Conservation (phyloP, 2,888 invertebrate species). For the Anorthoa munda region DNA sequence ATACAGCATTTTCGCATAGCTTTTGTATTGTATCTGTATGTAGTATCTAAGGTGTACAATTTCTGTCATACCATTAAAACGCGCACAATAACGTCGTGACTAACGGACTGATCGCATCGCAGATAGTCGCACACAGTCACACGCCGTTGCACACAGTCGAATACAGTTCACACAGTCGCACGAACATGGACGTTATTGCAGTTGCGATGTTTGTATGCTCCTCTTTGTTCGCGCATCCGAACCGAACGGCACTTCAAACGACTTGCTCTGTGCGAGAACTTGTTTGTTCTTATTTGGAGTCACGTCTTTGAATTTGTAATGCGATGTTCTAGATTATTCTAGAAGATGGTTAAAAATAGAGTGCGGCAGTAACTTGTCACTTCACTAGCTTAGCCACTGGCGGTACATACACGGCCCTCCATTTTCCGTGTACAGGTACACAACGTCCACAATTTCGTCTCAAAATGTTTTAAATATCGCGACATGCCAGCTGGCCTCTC, state of each 20-base stretch:
- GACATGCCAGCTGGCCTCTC: background rate
- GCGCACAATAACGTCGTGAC: slow-evolving; percentile 9
- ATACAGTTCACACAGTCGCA: background rate
- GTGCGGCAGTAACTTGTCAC: background rate
- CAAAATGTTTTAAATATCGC: slow-evolving; percentile 43
- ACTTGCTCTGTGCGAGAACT: slow-evolving; percentile 13
- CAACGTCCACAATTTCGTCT: slow-evolving; percentile 10
- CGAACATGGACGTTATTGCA: slow-evolving; percentile 12
- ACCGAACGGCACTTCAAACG: slow-evolving; percentile 26
- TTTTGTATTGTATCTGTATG: background rate
- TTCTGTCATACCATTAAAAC: background rate
- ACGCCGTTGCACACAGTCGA: background rate
- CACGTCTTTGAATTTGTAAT: slow-evolving; percentile 2
- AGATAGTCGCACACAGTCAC: background rate
- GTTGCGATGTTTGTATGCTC: slow-evolving; percentile 36
- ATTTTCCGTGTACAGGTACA: background rate
- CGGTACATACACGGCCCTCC: background rate
- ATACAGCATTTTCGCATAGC: background rate
- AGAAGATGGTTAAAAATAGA: background rate
- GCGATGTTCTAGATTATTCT: background rate
- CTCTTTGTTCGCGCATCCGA: slow-evolving; percentile 33
- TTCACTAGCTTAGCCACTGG: background rate
- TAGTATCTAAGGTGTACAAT: slow-evolving; percentile 7
- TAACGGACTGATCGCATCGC: background rate
- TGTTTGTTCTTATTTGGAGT: slow-evolving; percentile 22